Evolutionary conservation across 2,113 vertebrate genomes (phyloP).

Genomic region (Phrynosoma blainvillii): DNA sequence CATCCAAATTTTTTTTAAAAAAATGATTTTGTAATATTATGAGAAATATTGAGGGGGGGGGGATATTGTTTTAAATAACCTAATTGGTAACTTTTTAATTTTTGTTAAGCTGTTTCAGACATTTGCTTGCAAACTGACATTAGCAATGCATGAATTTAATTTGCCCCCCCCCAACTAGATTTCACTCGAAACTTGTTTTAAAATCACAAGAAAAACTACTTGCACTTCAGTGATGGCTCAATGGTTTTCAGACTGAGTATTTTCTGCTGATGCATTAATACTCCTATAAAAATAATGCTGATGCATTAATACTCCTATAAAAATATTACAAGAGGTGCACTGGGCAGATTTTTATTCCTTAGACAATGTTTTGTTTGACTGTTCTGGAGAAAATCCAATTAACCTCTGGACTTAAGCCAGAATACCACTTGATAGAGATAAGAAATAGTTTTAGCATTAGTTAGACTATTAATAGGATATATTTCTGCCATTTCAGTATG

Average conservation of each 20-base stretch:
- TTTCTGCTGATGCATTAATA: slow-evolving; percentile 24
- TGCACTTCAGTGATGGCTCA: slow-evolving; percentile 14
- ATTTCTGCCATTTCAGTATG: not conserved
- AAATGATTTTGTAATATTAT: too few relatives aligned
- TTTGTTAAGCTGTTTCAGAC: not conserved
- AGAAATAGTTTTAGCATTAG: not conserved
- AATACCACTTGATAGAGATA: not conserved
- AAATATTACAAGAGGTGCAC: not conserved
- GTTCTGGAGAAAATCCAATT: not conserved
- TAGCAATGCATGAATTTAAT: not conserved
- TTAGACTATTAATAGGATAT: slow-evolving; percentile 1
- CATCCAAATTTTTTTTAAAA: too few relatives aligned
- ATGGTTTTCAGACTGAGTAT: slow-evolving; percentile 7
- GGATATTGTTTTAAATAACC: not conserved
- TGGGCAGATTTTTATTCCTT: not conserved
- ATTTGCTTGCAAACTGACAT: not conserved
- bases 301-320: slow-evolving; percentile 12
- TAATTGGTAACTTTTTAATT: not conserved
- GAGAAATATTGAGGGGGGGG: too few relatives aligned
- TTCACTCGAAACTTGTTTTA: not conserved
- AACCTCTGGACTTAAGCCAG: not conserved
- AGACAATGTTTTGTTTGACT: not conserved
- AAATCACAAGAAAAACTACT: not conserved
- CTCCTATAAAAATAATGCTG: slow-evolving; percentile 1
- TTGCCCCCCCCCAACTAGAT: not conserved